These are phyloP conservation scores for Eonycteris spelaea DNA, from an alignment of 2,113 vertebrate species.

Conservation along the genomic window DNA sequence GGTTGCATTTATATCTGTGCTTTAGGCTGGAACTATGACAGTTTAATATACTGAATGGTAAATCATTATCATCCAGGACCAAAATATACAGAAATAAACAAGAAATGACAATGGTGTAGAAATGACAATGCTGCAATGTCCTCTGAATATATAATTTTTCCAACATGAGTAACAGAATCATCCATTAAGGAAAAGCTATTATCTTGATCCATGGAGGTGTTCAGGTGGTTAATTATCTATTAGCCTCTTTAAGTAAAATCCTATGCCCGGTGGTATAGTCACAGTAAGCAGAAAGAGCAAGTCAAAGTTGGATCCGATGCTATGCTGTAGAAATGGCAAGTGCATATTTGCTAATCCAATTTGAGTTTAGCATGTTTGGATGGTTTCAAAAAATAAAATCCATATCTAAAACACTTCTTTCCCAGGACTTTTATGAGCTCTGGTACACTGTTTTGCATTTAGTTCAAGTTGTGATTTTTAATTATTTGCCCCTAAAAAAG, in stretches of 20 bases:
- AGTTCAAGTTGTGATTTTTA: neutral
- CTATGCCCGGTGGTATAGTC: neutral
- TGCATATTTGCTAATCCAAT: conserved; percentile 41
- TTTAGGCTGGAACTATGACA: neutral
- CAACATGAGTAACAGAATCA: neutral
- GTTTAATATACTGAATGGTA: conserved; percentile 6
- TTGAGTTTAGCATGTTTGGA: neutral
- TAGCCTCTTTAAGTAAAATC: conserved; percentile 5
- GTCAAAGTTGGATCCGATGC: neutral
- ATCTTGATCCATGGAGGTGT: neutral
- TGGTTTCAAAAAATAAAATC: neutral
- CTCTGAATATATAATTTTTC: conserved; percentile 22
- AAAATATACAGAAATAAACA: conserved; percentile 29
- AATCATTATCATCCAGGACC: neutral
- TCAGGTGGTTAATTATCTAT: conserved; percentile 32
- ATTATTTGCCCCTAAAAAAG: neutral
- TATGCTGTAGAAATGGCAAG: neutral
- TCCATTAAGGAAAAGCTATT: conserved; percentile 34
- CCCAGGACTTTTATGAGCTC: neutral
- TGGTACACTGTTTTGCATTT: neutral
- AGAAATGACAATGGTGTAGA: neutral
- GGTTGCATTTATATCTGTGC: neutral
- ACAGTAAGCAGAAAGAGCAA: too few species aligned
- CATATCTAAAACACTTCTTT: neutral
- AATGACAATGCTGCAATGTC: neutral